Evolutionary conservation across 2,113 vertebrate species (phyloP).

Genomic region (Ifrita kowaldi): DNA sequence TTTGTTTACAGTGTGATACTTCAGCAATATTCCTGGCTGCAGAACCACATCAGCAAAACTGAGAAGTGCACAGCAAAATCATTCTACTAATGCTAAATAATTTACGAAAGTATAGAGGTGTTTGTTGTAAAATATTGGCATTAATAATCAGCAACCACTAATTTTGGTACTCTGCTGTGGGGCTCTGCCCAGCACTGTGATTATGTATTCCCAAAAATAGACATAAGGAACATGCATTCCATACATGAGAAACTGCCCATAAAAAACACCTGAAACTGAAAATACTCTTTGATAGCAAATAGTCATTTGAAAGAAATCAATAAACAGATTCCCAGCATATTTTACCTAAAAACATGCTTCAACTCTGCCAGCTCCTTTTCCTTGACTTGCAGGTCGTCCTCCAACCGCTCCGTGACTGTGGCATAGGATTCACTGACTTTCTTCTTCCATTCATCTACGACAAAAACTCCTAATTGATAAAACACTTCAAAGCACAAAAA

Average conservation of each 20-base stretch:
- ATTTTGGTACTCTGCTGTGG: neutral
- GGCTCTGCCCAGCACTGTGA: neutral
- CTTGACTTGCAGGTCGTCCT: conserved; percentile 87
- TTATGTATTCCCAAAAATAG: neutral
- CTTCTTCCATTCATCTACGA: conserved; percentile 96
- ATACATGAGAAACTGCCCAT: neutral
- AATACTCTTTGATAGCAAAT: neutral
- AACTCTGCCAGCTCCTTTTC: conserved; percentile 84
- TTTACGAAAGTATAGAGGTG: neutral
- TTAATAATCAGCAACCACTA: neutral
- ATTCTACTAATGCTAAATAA: neutral
- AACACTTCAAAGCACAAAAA: neutral
- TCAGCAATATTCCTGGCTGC: neutral
- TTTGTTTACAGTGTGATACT: neutral
- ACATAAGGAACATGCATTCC: neutral
- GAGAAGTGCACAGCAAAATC: neutral
- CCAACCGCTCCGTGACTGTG: conserved; percentile 81
- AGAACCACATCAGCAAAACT: neutral
- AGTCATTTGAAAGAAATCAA: neutral
- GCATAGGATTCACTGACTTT: conserved; percentile 91
- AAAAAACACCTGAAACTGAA: neutral
- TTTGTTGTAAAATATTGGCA: neutral
- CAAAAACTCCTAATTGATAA: neutral
- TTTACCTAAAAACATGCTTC: conserved; percentile 86
- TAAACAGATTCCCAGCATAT: neutral